phyloP scores from a whole-genome alignment of 2,797 vertebrate species.

The Epinephelus coioides region DNA sequence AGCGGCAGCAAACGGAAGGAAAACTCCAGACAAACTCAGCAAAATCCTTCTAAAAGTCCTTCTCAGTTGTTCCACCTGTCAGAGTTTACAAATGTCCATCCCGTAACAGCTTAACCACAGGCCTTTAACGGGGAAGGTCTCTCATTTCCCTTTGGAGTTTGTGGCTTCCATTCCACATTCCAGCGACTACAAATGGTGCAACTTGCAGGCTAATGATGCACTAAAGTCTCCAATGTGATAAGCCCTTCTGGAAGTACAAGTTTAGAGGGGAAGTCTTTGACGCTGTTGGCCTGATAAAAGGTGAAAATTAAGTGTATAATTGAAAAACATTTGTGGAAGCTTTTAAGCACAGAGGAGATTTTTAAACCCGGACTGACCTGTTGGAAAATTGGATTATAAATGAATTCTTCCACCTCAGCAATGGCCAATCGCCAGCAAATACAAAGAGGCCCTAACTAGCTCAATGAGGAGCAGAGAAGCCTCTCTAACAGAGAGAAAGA shows the following conservation, averaged over 20 bases:
- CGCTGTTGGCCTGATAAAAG: conserved; percentile 6
- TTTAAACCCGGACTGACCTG: conserved; percentile 1
- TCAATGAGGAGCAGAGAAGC: conserved; percentile 23
- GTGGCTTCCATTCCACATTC: conserved; percentile 58
- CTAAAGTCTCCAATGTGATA: conserved; percentile 47
- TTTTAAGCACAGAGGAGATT: background rate
- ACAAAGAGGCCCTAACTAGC: conserved; percentile 15
- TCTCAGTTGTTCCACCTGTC: conserved; percentile 65
- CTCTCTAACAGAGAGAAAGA: conserved; percentile 15
- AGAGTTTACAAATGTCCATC: conserved; percentile 66
- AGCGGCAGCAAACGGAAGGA: conserved; percentile 61
- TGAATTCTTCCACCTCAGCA: background rate
- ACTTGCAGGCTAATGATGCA: conserved; percentile 49
- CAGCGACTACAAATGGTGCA: conserved; percentile 51
- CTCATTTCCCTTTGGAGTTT: conserved; percentile 53
- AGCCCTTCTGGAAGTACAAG: conserved; percentile 22
- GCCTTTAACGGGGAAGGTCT: conserved; percentile 56
- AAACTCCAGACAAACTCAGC: conserved; percentile 57
- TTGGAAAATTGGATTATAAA: conserved; percentile 33
- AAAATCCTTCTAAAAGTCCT: conserved; percentile 55
- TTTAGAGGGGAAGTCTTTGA: background rate
- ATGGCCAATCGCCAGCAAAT: background rate
- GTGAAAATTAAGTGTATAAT: conserved; percentile 18
- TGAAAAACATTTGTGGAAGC: conserved; percentile 16
- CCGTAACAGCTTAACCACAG: conserved; percentile 56